These are phyloP conservation scores for Nesidiocoris tenuis DNA, from an alignment of 2,888 invertebrate genomes.

Conservation along the genomic window DNA sequence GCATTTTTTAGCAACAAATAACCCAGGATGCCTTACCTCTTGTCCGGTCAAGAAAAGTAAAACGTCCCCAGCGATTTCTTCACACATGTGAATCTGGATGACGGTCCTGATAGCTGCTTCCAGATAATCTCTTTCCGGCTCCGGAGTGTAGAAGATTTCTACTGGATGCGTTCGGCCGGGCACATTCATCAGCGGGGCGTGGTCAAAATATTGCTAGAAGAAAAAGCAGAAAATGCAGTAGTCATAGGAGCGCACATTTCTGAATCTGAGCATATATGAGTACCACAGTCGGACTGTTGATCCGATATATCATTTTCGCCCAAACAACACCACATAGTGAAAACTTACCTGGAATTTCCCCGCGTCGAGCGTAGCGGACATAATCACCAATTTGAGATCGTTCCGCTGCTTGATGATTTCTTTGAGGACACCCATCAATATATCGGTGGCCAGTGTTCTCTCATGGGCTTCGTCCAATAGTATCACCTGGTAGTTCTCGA, in stretches of 20 bases:
- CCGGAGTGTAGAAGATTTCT: slow-evolving; percentile 98
- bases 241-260: not conserved
- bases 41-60: slow-evolving; percentile 83
- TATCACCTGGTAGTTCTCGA: slow-evolving; percentile 93
- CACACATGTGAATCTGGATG: slow-evolving; percentile 94
- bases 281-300: too few species aligned
- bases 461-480: slow-evolving; percentile 99
- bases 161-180: slow-evolving; percentile 95
- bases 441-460: slow-evolving; percentile 95
- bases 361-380: slow-evolving; percentile 98
- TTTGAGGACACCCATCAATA: slow-evolving; percentile 97
- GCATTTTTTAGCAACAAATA: too few species aligned
- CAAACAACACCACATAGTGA: too few species aligned
- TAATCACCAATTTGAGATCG: slow-evolving; percentile 95
- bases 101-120: slow-evolving; percentile 99
- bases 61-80: slow-evolving; percentile 88
- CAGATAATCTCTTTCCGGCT: slow-evolving; percentile 95
- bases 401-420: slow-evolving; percentile 91
- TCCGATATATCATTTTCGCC: too few species aligned
- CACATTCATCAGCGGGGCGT: slow-evolving; percentile 97
- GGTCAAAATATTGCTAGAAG: slow-evolving; percentile 89
- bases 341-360: slow-evolving; percentile 82
- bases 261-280: too few species aligned
- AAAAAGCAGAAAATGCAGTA: not conserved
- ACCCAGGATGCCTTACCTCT: slow-evolving; percentile 61